Conservation (phyloP, 2,797 vertebrate genomes). For the Sarcoramphus papa region DNA sequence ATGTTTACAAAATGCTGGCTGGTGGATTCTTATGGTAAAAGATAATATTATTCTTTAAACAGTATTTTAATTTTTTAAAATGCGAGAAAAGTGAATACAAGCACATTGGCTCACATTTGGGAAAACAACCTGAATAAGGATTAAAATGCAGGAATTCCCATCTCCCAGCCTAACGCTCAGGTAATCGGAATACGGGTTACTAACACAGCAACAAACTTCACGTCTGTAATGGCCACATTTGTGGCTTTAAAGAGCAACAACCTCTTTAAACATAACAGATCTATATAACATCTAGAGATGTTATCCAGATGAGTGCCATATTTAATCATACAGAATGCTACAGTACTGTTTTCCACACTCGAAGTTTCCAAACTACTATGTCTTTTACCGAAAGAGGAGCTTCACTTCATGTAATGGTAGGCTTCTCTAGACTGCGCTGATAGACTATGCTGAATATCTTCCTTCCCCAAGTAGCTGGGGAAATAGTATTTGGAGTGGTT, state of each 20-base stretch:
- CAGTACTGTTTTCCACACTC: not conserved
- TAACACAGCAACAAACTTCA: not conserved
- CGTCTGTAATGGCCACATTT: not conserved
- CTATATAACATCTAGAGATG: not conserved
- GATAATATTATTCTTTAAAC: not conserved
- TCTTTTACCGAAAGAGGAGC: not conserved
- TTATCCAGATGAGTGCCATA: not conserved
- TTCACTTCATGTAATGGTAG: not conserved
- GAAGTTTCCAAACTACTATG: not conserved
- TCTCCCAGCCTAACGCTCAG: not conserved
- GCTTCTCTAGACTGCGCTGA: not conserved
- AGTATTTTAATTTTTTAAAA: not conserved
- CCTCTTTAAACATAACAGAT: not conserved
- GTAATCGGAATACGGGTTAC: not conserved
- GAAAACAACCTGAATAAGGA: not conserved
- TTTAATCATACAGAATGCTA: not conserved
- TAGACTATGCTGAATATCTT: not conserved
- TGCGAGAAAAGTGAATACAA: not conserved
- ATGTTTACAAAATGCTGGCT: not conserved
- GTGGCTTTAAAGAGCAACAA: not conserved
- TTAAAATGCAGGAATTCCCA: not conserved
- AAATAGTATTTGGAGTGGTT: not conserved
- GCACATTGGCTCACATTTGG: not conserved
- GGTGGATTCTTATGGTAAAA: not conserved
- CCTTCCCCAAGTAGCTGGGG: not conserved